These are phyloP conservation scores for Eupristina koningsbergeri DNA, from an alignment of 1,140 invertebrate species.

Conservation along the genomic window DNA sequence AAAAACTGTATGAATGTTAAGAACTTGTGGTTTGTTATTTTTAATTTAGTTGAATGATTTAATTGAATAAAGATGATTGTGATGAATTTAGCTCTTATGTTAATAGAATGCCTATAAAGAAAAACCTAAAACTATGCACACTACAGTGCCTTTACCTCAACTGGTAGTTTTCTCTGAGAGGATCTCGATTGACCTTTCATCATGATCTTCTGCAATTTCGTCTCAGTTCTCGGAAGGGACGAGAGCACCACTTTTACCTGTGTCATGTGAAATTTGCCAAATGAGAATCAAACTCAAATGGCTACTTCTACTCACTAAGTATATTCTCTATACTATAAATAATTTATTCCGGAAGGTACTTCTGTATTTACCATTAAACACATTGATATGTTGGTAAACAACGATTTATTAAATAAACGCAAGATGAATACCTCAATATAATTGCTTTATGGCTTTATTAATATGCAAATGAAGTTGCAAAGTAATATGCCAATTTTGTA, in stretches of 20 bases:
- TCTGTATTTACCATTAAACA: too few species aligned
- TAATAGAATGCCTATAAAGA: neutral
- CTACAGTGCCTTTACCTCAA: constrained; percentile 26
- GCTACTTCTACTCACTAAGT: neutral
- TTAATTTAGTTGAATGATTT: too few species aligned
- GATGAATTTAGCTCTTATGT: neutral
- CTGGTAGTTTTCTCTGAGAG: constrained; percentile 25
- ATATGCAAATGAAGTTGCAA: too few species aligned
- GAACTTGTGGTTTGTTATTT: too few species aligned
- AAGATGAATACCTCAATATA: too few species aligned
- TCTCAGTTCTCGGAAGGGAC: constrained; percentile 3
- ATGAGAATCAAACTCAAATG: constrained; percentile 16
- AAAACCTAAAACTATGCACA: constrained; percentile 5
- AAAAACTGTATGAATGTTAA: too few species aligned
- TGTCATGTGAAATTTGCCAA: constrained; percentile 31
- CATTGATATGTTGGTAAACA: too few species aligned
- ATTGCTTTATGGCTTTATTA: too few species aligned
- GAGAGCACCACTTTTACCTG: constrained; percentile 12
- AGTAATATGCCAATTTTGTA: too few species aligned
- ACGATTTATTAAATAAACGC: too few species aligned
- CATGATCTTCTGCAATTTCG: constrained; percentile 12
- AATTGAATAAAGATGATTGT: neutral
- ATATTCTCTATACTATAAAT: neutral
- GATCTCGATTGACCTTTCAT: neutral
- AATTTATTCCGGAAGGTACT: too few species aligned